Evolutionary conservation across 2,113 vertebrate species (phyloP), one percentile per base, ranked within the genome.

Genomic region (Myiopsitta monachus): DNA sequence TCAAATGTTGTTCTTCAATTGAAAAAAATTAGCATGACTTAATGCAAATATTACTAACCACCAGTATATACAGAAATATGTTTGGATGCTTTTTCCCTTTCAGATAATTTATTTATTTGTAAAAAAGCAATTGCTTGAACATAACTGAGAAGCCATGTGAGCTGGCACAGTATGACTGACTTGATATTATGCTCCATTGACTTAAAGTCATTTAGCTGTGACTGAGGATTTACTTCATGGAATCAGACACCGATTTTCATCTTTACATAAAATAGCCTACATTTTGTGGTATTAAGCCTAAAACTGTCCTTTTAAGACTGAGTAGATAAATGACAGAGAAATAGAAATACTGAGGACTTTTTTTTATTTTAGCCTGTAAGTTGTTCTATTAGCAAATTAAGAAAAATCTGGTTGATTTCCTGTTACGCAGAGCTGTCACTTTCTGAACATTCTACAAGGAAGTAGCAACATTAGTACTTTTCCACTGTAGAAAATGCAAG

Each of bases 211-310:
- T 69, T 49, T 54, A 90, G 31, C 18, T 83, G 54, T 90, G 59
- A 94, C 79, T 46, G 57, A 95, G 38, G 16, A 89, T 86, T 85
- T 86, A n/a, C n/a, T 83, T 90, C 70, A 88, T 74, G 46, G 38
- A 69, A 87, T 76, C 57, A 87, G 67, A 81, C 8, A 28, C n/a
- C 6, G 6, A 94, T 79, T 95, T 94, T 87, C 52, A 79, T 76
- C 66, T 87, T 85, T 46, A 90, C 14, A 31, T 49, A 79, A 90
- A 92, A 73, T 11, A 79, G 24, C 5, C 67, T 69, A 44, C 11
- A 68, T 87, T 90, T 79, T 72, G 21, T n/a, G 11, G 14, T 63
- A 87, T 18, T 59, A 81, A 78, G 36, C 22, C 22, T 81, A 78
- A 90, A 76, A 78, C 77, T 47, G 30, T 59, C 54, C 49, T 80